phyloP scores from a whole-genome alignment of 1,140 invertebrate species.

The Drosophila insularis region DNA sequence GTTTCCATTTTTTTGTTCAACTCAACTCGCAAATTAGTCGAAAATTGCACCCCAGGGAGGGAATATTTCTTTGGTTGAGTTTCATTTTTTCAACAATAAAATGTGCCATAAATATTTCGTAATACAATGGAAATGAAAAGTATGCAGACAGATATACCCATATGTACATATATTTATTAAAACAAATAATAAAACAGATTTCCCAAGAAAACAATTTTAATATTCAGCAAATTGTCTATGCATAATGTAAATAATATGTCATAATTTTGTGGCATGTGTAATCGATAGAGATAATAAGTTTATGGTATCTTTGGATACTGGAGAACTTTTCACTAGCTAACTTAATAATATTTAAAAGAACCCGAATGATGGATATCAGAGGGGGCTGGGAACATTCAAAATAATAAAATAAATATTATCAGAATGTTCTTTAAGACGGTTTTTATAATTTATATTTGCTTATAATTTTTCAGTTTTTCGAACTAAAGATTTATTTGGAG shows the following conservation, averaged over 20 bases:
- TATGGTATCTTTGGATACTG: too few species aligned
- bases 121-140: background rate
- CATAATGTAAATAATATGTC: background rate
- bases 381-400: too few species aligned
- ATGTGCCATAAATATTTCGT: constrained; percentile 10
- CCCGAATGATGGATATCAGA: too few species aligned
- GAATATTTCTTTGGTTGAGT: background rate
- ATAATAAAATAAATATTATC: too few species aligned
- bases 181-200: background rate
- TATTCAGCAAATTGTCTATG: background rate
- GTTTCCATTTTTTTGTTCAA: background rate
- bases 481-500: too few species aligned
- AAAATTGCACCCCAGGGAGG: constrained; percentile 58
- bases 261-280: background rate
- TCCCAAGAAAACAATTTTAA: background rate
- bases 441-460: too few species aligned
- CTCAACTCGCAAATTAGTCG: constrained; percentile 43
- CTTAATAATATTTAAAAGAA: too few species aligned
- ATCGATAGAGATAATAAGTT: too few species aligned
- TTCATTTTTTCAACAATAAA: constrained; percentile 23
- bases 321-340: too few species aligned
- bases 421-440: too few species aligned
- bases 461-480: too few species aligned
- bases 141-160: background rate
- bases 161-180: background rate